Conservation (phyloP, 2,113 vertebrate genomes). For the Urocynchramus pylzowi region DNA sequence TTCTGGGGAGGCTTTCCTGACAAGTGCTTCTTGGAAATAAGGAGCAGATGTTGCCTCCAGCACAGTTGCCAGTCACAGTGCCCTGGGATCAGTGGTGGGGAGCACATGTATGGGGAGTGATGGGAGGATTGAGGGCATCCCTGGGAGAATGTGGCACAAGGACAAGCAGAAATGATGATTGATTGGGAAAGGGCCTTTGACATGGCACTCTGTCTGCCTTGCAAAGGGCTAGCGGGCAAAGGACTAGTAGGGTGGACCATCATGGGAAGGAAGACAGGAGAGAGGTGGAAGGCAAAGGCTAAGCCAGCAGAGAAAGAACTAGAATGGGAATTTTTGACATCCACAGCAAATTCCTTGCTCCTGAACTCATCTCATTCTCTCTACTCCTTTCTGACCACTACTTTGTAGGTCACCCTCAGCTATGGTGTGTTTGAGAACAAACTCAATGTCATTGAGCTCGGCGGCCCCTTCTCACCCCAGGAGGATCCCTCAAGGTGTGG, state of each 20-base stretch:
- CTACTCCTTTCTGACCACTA: not conserved
- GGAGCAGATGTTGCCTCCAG: not conserved
- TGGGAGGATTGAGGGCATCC: not conserved
- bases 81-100: not conserved
- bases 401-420: constrained; percentile 86
- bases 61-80: not conserved
- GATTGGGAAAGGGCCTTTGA: not conserved
- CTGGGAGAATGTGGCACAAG: not conserved
- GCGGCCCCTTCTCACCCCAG: constrained; percentile 78
- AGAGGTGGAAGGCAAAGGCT: not conserved
- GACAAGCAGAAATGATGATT: not conserved
- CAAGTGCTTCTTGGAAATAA: not conserved
- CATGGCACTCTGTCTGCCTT: not conserved
- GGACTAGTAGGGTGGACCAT: not conserved
- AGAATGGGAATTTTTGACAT: not conserved
- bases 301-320: not conserved
- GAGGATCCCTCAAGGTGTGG: constrained; percentile 85
- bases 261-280: not conserved
- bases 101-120: not conserved
- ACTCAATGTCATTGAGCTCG: constrained; percentile 84
- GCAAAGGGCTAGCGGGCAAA: not conserved
- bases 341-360: not conserved
- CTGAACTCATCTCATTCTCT: not conserved
- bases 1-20: not conserved
- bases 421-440: constrained; percentile 90